These are phyloP conservation scores for Anabas testudineus DNA, from an alignment of 2,797 vertebrate species.

Conservation along the genomic window DNA sequence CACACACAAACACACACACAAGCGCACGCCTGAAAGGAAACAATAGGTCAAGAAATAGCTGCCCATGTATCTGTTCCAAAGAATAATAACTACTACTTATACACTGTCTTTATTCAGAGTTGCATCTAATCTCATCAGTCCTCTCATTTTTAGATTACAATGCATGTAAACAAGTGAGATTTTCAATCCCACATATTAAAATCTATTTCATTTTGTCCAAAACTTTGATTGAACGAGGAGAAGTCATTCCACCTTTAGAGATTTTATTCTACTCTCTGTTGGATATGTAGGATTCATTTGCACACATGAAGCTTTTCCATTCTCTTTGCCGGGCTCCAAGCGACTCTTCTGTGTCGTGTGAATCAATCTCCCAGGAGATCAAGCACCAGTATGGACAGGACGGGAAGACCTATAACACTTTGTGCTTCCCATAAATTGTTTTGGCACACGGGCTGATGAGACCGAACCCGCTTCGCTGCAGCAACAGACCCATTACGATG, in stretches of 20 bases:
- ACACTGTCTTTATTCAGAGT: slow-evolving; percentile 8
- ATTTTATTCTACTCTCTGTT: slow-evolving; percentile 7
- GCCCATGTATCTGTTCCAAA: neutral
- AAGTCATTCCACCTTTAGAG: neutral
- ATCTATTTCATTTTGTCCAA: neutral
- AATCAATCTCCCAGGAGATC: slow-evolving; percentile 62
- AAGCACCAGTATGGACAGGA: slow-evolving; percentile 51
- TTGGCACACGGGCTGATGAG: slow-evolving; percentile 60
- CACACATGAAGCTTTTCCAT: slow-evolving; percentile 38
- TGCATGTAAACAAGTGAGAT: neutral
- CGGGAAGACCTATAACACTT: slow-evolving; percentile 62
- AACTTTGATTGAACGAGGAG: neutral
- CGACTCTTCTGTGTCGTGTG: slow-evolving; percentile 28
- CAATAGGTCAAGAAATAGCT: slow-evolving; percentile 11
- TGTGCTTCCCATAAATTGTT: slow-evolving; percentile 63
- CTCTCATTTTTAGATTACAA: neutral
- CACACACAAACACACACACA: neutral
- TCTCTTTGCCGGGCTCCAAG: slow-evolving; percentile 27
- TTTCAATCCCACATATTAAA: neutral
- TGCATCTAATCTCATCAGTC: neutral
- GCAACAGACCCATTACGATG: slow-evolving; percentile 54
- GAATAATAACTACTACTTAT: slow-evolving; percentile 51
- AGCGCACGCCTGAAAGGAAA: slow-evolving; percentile 2
- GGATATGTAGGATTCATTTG: slow-evolving; percentile 36
- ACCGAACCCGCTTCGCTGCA: slow-evolving; percentile 27